phyloP scores from a whole-genome alignment of 1,140 invertebrate species.

The Megalopta genalis region DNA sequence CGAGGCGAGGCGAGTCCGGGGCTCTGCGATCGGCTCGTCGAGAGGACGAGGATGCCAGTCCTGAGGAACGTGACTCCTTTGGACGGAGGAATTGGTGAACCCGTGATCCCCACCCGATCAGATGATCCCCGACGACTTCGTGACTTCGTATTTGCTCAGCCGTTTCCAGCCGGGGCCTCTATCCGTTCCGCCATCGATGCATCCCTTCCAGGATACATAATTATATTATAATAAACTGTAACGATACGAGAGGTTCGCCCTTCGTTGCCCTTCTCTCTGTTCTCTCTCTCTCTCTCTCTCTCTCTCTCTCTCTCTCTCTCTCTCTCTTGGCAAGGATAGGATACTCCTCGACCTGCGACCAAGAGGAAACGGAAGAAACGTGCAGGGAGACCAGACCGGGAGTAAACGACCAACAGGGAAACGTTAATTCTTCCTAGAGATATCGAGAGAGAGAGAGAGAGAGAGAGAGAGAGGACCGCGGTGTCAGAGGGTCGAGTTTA shows the following conservation, averaged over 20 bases:
- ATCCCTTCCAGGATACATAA: slow-evolving; percentile 77
- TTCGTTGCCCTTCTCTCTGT: slow-evolving; percentile 50
- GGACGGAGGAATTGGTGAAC: slow-evolving; percentile 67
- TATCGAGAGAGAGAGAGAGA: slow-evolving; percentile 8
- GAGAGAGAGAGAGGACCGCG: slow-evolving; percentile 46
- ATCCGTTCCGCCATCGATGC: slow-evolving; percentile 67
- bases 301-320: too few relatives aligned
- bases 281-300: slow-evolving; percentile 12
- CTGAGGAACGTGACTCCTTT: slow-evolving; percentile 49
- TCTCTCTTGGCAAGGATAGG: too few relatives aligned
- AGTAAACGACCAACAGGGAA: slow-evolving; percentile 16
- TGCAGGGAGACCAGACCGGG: background rate
- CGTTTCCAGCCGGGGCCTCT: slow-evolving; percentile 62
- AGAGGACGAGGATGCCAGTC: too few relatives aligned
- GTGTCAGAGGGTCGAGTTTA: slow-evolving; percentile 73
- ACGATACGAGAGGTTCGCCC: slow-evolving; percentile 67
- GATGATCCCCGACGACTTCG: slow-evolving; percentile 74
- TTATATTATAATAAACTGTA: slow-evolving; percentile 81
- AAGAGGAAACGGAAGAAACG: slow-evolving; percentile 16
- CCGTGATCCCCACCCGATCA: slow-evolving; percentile 63
- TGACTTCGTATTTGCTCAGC: slow-evolving; percentile 79
- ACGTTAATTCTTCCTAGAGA: slow-evolving; percentile 67
- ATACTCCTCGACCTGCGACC: too few relatives aligned
- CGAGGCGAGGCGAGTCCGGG: too few relatives aligned
- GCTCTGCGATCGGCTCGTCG: too few relatives aligned